Conservation (phyloP, 1,140 invertebrate species). For the Pristionchus pacificus region DNA sequence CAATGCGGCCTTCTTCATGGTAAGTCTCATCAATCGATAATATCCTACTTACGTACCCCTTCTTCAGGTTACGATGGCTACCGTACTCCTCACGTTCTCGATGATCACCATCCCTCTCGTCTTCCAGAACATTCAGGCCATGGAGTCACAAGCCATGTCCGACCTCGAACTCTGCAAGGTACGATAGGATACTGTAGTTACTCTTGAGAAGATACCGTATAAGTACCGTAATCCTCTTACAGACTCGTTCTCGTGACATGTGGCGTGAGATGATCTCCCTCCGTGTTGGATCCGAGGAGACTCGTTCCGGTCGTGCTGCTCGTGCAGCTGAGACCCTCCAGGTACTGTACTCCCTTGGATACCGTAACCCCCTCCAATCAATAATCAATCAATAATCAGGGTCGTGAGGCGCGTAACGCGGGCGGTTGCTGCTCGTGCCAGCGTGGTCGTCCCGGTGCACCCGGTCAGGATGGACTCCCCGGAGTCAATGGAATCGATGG, state of each 20-base stretch:
- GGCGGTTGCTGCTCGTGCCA: slow-evolving; percentile 52
- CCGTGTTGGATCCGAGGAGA: slow-evolving; percentile 18
- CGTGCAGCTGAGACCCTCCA: slow-evolving; percentile 51
- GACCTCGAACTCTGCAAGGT: not conserved
- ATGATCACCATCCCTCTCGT: slow-evolving; percentile 54
- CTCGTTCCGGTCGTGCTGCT: slow-evolving; percentile 35
- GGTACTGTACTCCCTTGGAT: too few relatives aligned
- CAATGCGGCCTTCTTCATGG: not conserved
- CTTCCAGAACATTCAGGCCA: slow-evolving; percentile 55
- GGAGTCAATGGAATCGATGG: slow-evolving; percentile 53
- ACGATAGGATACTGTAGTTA: not conserved
- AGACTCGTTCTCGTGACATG: slow-evolving; percentile 52
- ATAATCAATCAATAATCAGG: not conserved
- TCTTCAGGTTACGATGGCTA: slow-evolving; percentile 48
- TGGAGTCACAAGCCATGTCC: slow-evolving; percentile 55
- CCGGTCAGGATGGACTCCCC: slow-evolving; percentile 48
- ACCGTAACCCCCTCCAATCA: not conserved
- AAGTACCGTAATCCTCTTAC: not conserved
- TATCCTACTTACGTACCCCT: not conserved
- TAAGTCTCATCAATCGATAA: not conserved
- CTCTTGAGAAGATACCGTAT: not conserved
- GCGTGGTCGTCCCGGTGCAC: slow-evolving; percentile 39
- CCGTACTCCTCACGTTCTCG: slow-evolving; percentile 54
- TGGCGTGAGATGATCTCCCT: slow-evolving; percentile 51
- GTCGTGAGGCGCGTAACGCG: not conserved